A percentile compares a stretch with the other conserved stretches of the same genome.
Conservation (phyloP, 2,888 invertebrate genomes). For the Andricus quercusramuli region DNA sequence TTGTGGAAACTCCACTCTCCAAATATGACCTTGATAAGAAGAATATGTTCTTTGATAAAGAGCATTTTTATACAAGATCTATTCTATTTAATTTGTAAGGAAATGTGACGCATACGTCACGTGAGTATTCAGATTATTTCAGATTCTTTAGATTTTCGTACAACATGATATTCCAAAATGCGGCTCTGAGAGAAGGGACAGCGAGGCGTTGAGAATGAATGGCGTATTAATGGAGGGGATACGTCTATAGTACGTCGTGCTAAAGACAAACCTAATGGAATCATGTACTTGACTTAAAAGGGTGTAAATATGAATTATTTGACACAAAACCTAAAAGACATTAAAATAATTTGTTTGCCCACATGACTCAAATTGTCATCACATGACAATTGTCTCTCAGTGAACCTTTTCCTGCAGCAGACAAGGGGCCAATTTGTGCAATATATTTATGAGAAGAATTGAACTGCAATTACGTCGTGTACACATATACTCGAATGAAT, state of each 20-base stretch:
- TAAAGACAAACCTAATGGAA: too few relatives aligned
- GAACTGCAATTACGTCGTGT: slow-evolving; percentile 55
- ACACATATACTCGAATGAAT: slow-evolving; percentile 46
- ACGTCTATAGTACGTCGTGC: too few relatives aligned
- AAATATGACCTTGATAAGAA: not conserved
- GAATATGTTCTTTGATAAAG: not conserved
- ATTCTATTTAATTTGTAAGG: not conserved
- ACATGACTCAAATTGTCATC: not conserved
- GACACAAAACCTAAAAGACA: not conserved
- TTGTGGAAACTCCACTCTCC: too few relatives aligned
- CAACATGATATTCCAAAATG: too few relatives aligned
- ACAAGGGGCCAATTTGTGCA: slow-evolving; percentile 72
- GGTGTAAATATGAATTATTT: not conserved
- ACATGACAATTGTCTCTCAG: not conserved
- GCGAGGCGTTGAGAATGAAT: too few relatives aligned
- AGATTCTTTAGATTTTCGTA: too few relatives aligned
- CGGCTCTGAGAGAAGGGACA: too few relatives aligned
- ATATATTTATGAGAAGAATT: slow-evolving; percentile 56
- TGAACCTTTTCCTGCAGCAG: slow-evolving; percentile 65
- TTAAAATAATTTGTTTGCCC: too few relatives aligned
- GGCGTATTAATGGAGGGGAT: too few relatives aligned
- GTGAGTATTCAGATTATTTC: too few relatives aligned
- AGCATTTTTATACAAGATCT: not conserved
- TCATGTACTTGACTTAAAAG: too few relatives aligned
- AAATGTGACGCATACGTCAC: too few relatives aligned